phyloP scores from a whole-genome alignment of 1,140 invertebrate genomes.

The Drosophila orena region DNA sequence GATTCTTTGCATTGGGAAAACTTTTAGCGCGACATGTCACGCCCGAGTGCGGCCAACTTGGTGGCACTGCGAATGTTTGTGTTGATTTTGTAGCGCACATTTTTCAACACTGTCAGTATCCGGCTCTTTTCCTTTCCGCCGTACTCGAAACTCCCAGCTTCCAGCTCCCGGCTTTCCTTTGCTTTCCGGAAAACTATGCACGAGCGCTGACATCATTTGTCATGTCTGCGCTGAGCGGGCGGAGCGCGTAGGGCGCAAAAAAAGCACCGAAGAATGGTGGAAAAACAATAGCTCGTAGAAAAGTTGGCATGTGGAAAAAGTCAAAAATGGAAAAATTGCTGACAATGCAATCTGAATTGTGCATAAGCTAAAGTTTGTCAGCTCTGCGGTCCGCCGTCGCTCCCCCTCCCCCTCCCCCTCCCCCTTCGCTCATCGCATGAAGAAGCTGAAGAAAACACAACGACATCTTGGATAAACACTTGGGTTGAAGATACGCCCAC shows the following conservation, averaged over 20 bases:
- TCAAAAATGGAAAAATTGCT: slow-evolving; percentile 67
- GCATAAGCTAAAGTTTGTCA: slow-evolving; percentile 67
- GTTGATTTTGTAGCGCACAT: slow-evolving; percentile 55
- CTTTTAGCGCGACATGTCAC: slow-evolving; percentile 52
- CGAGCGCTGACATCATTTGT: slow-evolving; percentile 73
- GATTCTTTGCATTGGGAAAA: slow-evolving; percentile 48
- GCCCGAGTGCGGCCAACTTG: slow-evolving; percentile 44
- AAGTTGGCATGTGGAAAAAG: slow-evolving; percentile 75
- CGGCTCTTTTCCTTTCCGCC: background rate
- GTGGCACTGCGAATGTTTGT: slow-evolving; percentile 46
- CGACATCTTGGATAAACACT: slow-evolving; percentile 56
- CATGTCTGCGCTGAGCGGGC: slow-evolving; percentile 50
- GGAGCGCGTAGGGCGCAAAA: slow-evolving; percentile 25
- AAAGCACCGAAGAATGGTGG: slow-evolving; percentile 11
- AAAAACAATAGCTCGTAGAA: slow-evolving; percentile 69
- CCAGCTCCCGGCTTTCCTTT: slow-evolving; percentile 1
- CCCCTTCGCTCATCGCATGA: background rate
- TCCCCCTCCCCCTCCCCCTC: background rate
- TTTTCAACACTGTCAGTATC: slow-evolving; percentile 56
- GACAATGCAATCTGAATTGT: slow-evolving; percentile 70
- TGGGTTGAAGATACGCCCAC: slow-evolving; percentile 17
- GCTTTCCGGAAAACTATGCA: slow-evolving; percentile 54
- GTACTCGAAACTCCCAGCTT: slow-evolving; percentile 2
- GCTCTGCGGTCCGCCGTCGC: slow-evolving; percentile 4
- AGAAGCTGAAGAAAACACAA: slow-evolving; percentile 16